phyloP scores from a whole-genome alignment of 2,797 vertebrate species.

The Enteromius radiatus region DNA sequence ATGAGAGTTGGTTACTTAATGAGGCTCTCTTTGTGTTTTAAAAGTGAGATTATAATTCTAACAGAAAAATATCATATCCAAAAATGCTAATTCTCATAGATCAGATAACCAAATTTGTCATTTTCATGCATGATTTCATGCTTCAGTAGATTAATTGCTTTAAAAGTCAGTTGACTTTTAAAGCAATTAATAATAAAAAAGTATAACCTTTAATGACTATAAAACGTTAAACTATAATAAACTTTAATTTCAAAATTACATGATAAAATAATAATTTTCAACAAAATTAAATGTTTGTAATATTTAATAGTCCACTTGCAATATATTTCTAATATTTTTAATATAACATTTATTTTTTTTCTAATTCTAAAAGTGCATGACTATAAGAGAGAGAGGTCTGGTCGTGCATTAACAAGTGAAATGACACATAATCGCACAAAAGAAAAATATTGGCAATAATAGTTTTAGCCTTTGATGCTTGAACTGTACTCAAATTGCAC shows the following conservation, averaged over 20 bases:
- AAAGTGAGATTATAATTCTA: neutral
- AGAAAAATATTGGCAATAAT: constrained; percentile 7
- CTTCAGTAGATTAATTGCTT: too few species aligned
- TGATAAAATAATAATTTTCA: neutral
- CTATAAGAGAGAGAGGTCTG: neutral
- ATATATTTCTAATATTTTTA: neutral
- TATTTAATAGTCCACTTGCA: neutral
- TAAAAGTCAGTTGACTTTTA: neutral
- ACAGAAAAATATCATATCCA: neutral
- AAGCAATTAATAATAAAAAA: neutral
- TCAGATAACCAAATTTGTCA: neutral
- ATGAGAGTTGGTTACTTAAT: neutral
- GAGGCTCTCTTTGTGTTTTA: neutral
- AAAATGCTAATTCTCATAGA: neutral
- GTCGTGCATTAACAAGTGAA: neutral
- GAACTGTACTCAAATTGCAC: neutral
- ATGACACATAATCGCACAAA: neutral
- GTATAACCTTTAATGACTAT: too few species aligned
- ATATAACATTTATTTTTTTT: neutral
- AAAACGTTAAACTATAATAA: too few species aligned
- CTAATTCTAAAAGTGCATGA: neutral
- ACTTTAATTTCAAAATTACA: neutral
- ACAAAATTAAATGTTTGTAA: neutral
- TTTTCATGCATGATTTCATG: neutral
- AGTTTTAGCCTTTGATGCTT: constrained; percentile 9